Percentiles rank a stretch among this genome's conserved stretches.
These are phyloP conservation scores for Carlito syrichta DNA, from an alignment of 2,113 vertebrate genomes.

Conservation along the genomic window DNA sequence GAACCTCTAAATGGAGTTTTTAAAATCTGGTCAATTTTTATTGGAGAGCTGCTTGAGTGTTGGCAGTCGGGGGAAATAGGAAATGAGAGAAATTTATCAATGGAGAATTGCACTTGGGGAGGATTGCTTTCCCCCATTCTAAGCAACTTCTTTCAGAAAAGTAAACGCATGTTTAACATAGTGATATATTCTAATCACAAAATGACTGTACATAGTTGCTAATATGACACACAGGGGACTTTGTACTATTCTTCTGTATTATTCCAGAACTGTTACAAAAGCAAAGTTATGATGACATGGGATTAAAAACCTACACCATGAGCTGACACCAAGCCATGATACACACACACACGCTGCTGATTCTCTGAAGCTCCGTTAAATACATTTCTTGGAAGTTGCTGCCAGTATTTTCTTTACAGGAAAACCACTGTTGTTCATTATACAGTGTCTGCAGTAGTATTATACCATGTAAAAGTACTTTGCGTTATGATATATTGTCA, in stretches of 20 bases:
- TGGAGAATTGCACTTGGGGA: background rate
- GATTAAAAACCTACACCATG: slow-evolving; percentile 50
- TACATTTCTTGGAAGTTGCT: slow-evolving; percentile 72
- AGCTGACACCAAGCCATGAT: slow-evolving; percentile 15
- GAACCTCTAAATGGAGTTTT: slow-evolving; percentile 7
- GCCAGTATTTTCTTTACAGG: slow-evolving; percentile 69
- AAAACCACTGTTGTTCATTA: slow-evolving; percentile 74
- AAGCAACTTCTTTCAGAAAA: slow-evolving; percentile 68
- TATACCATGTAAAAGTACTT: slow-evolving; percentile 71
- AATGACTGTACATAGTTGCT: slow-evolving; percentile 70
- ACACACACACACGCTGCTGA: slow-evolving; percentile 32
- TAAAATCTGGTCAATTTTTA: background rate
- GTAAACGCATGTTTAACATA: slow-evolving; percentile 69
- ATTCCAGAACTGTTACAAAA: slow-evolving; percentile 76
- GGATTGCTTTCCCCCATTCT: background rate
- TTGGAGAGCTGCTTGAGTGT: background rate
- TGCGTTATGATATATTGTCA: slow-evolving; percentile 71
- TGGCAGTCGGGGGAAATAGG: background rate
- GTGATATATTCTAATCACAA: slow-evolving; percentile 79
- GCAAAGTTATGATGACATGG: slow-evolving; percentile 49
- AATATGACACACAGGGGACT: slow-evolving; percentile 75
- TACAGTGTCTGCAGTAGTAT: slow-evolving; percentile 68
- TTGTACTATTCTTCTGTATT: slow-evolving; percentile 73
- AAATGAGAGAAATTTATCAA: slow-evolving; percentile 22
- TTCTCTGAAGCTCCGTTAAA: slow-evolving; percentile 64